Evolutionary conservation across 2,888 invertebrate species (phyloP).

Genomic region (Scaptomyza parva): DNA sequence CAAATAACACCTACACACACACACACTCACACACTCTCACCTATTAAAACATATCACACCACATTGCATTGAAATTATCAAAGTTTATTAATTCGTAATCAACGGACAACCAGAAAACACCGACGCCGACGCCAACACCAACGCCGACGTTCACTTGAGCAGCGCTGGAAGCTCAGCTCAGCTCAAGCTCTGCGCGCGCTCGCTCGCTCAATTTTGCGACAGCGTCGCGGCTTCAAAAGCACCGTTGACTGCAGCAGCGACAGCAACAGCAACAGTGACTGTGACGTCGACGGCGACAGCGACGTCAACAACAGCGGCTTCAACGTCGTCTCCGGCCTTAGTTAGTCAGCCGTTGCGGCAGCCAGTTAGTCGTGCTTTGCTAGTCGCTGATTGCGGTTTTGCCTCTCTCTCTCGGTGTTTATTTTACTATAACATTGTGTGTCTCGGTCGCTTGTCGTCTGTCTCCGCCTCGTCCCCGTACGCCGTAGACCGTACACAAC

Average conservation of each 20-base stretch:
- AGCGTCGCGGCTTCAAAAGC: conserved; percentile 10
- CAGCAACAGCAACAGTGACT: conserved; percentile 22
- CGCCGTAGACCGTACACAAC: not conserved
- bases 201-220: conserved; percentile 39
- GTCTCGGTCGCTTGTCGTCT: conserved; percentile 27
- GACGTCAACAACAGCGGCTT: conserved; percentile 29
- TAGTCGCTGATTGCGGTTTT: conserved; percentile 72
- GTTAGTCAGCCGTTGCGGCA: conserved; percentile 71
- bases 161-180: conserved; percentile 36
- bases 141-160: conserved; percentile 11
- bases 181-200: conserved; percentile 30
- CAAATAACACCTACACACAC: conserved; percentile 27
- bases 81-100: conserved; percentile 66
- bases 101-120: conserved; percentile 16
- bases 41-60: conserved; percentile 16
- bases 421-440: conserved; percentile 8
- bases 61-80: conserved; percentile 61
- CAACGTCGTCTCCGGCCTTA: conserved; percentile 56
- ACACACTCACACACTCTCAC: no score
- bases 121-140: not conserved
- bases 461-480: conserved; percentile 10
- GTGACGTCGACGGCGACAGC: conserved; percentile 15
- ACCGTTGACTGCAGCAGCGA: conserved; percentile 15
- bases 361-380: conserved; percentile 77
- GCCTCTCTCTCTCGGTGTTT: conserved; percentile 36